Conservation (phyloP, 1,140 invertebrate genomes). For the Magallana gigas region DNA sequence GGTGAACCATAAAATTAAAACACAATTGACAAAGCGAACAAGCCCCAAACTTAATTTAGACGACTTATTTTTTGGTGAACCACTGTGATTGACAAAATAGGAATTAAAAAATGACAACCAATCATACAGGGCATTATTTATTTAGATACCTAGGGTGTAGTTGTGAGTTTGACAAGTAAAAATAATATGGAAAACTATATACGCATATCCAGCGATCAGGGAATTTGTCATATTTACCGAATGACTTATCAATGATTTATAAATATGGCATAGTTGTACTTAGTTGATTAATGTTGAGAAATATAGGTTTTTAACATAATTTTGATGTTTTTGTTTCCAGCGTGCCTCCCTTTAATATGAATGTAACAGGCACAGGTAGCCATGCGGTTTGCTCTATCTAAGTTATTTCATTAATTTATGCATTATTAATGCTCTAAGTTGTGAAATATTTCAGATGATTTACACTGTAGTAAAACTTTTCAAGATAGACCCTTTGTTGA, state of each 20-base stretch:
- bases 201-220: neutral
- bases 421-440: constrained; percentile 22
- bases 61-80: too few relatives aligned
- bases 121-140: neutral
- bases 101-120: too few relatives aligned
- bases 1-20: too few relatives aligned
- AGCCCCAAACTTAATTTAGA: too few relatives aligned
- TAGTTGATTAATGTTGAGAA: neutral
- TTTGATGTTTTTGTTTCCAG: neutral
- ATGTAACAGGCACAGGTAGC: neutral
- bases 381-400: neutral
- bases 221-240: constrained; percentile 4
- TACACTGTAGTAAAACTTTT: constrained; percentile 23
- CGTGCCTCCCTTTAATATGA: neutral
- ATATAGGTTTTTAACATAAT: constrained; percentile 29
- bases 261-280: constrained; percentile 25
- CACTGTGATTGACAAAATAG: too few relatives aligned
- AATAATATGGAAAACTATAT: neutral
- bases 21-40: too few relatives aligned
- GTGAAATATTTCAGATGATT: constrained; percentile 25
- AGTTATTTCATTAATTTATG: neutral
- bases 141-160: neutral
- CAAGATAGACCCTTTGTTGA: neutral
- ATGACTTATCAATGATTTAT: constrained; percentile 9
- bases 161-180: neutral